These are phyloP conservation scores for Lepilemur ruficaudatus DNA, from an alignment of 2,797 vertebrate genomes.

Conservation along the genomic window DNA sequence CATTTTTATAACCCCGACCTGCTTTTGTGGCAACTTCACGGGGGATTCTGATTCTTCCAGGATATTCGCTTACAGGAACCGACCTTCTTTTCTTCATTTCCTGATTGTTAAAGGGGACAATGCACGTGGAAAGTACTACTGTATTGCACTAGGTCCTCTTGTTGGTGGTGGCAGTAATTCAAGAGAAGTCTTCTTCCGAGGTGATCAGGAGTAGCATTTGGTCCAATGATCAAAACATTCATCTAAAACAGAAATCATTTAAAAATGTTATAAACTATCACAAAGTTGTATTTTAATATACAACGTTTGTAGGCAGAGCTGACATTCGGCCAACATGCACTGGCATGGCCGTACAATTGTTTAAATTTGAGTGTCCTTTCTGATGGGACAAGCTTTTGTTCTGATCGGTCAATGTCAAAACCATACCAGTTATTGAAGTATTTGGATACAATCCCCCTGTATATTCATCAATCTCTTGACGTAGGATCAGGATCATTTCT, in stretches of 20 bases:
- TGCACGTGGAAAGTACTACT: neutral
- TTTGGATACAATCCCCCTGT: neutral
- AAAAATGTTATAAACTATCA: neutral
- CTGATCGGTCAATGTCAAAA: neutral
- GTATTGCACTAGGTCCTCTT: neutral
- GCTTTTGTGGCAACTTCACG: neutral
- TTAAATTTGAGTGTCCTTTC: neutral
- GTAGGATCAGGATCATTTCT: neutral
- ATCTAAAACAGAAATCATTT: constrained; percentile 16
- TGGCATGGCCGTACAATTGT: neutral
- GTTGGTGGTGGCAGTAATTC: neutral
- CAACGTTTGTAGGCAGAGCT: neutral
- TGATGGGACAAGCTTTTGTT: neutral
- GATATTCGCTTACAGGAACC: neutral
- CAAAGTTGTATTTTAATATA: neutral
- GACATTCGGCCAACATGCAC: neutral
- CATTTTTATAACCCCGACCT: neutral
- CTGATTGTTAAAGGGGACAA: neutral
- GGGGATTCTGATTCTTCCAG: neutral
- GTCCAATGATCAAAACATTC: neutral
- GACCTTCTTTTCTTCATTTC: neutral
- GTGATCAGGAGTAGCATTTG: neutral
- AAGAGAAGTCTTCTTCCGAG: neutral
- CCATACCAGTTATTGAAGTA: neutral
- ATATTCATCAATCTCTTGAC: neutral